A percentile compares a stretch with the other conserved stretches of the same genome.
Evolutionary conservation across 2,797 vertebrate species (phyloP).

Genomic region (Gastrophryne carolinensis): DNA sequence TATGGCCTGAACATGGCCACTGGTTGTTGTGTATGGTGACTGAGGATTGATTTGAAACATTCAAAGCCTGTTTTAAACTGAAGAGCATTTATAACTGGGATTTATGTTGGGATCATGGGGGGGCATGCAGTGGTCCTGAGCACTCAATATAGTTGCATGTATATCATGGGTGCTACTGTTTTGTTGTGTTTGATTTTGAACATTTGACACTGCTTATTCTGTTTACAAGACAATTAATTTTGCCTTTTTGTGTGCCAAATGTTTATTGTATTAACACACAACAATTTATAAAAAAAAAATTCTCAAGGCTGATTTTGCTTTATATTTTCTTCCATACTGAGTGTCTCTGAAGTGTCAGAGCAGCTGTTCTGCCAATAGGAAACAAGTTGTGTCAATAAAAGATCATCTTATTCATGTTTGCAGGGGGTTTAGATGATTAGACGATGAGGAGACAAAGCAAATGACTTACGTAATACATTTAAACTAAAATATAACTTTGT

Average conservation of each 20-base stretch:
- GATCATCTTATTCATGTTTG: slow-evolving; percentile 40
- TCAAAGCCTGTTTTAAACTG: no score
- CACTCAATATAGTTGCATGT: no score
- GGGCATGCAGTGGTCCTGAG: no score
- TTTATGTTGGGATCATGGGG: no score
- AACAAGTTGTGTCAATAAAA: slow-evolving; percentile 48
- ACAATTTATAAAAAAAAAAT: slow-evolving; percentile 3
- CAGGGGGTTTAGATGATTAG: slow-evolving; percentile 17
- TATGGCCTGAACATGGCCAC: no score
- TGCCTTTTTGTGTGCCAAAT: slow-evolving; percentile 6
- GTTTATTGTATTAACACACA: slow-evolving; percentile 39
- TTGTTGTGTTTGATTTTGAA: not conserved
- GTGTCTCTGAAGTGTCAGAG: slow-evolving; percentile 51
- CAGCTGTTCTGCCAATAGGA: slow-evolving; percentile 55
- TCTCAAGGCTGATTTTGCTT: slow-evolving; percentile 52
- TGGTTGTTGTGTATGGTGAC: no score
- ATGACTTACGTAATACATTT: no score
- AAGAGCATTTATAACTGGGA: no score
- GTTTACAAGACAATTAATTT: not conserved
- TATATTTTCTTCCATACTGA: slow-evolving; percentile 47
- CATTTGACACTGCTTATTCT: not conserved
- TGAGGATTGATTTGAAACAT: no score
- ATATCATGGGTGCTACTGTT: no score
- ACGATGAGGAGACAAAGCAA: not conserved
- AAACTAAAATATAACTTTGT: no score